Percentiles rank a stretch among this genome's conserved stretches.
phyloP scores from a whole-genome alignment of 2,888 invertebrate species.

The Syritta pipiens region DNA sequence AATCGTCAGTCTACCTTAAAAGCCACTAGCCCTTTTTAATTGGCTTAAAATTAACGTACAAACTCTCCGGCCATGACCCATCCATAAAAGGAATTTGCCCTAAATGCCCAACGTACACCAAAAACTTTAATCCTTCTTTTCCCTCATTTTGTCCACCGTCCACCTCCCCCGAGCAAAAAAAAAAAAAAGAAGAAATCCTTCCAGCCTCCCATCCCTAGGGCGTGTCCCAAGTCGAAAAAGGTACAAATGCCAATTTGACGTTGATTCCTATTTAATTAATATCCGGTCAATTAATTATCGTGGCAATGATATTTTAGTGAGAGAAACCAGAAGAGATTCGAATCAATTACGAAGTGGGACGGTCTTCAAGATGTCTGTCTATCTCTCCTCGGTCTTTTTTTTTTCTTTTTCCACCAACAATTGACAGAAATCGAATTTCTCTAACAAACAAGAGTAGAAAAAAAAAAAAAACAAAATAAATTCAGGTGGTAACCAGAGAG shows the following conservation, averaged over 20 bases:
- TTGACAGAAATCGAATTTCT: constrained; percentile 15
- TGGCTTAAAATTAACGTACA: constrained; percentile 1
- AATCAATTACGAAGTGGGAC: constrained; percentile 48
- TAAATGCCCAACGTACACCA: not conserved
- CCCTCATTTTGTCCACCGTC: not conserved
- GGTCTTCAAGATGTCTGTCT: constrained; percentile 48
- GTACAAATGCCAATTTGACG: constrained; percentile 38
- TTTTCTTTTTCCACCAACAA: constrained; percentile 2
- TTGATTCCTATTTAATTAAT: constrained; percentile 51
- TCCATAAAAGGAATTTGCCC: not conserved
- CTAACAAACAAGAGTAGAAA: constrained; percentile 1
- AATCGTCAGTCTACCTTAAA: not conserved
- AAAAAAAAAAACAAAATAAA: not conserved
- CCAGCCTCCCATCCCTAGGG: not conserved
- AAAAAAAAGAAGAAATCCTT: no score
- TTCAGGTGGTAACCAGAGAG: not conserved
- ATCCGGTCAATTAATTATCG: constrained; percentile 52
- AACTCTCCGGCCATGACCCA: not conserved
- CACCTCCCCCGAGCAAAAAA: no score
- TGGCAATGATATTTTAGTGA: constrained; percentile 29
- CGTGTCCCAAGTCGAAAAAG: not conserved
- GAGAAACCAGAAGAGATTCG: constrained; percentile 31
- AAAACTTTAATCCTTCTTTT: not conserved
- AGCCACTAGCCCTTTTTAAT: not conserved
- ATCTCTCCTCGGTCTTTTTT: no score